Evolutionary conservation across 1,140 invertebrate species (phyloP).

Genomic region (Cotesia glomerata): DNA sequence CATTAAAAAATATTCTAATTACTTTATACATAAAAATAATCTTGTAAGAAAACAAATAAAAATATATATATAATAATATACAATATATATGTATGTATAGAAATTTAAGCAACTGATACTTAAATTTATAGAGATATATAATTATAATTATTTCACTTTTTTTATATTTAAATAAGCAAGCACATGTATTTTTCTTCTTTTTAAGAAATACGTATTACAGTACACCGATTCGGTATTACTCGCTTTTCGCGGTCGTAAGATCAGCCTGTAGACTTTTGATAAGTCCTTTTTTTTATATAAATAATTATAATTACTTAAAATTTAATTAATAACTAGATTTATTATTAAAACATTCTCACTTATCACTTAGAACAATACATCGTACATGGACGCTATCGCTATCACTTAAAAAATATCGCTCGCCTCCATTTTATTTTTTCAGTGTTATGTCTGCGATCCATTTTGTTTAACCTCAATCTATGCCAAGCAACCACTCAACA

Average conservation of each 20-base stretch:
- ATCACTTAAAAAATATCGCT: constrained; percentile 8
- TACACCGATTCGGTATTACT: constrained; percentile 30
- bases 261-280: constrained; percentile 19
- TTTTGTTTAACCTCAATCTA: background rate
- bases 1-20: too few relatives aligned
- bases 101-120: too few relatives aligned
- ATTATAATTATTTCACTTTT: constrained; percentile 1
- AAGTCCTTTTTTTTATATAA: background rate
- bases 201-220: constrained; percentile 29
- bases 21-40: too few relatives aligned
- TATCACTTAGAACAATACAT: background rate
- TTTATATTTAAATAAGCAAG: constrained; percentile 20
- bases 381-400: constrained; percentile 28
- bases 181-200: constrained; percentile 13
- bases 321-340: background rate
- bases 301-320: background rate
- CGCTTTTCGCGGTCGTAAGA: constrained; percentile 19
- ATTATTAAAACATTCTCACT: background rate
- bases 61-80: too few relatives aligned
- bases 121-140: constrained; percentile 3
- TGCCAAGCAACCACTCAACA: constrained; percentile 30
- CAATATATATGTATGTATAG: too few relatives aligned
- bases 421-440: background rate
- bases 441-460: background rate
- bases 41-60: too few relatives aligned